A percentile compares a stretch with the other conserved stretches of the same genome.
These are phyloP conservation scores for Asbolus verrucosus DNA, from an alignment of 1,140 invertebrate genomes.

Conservation along the genomic window DNA sequence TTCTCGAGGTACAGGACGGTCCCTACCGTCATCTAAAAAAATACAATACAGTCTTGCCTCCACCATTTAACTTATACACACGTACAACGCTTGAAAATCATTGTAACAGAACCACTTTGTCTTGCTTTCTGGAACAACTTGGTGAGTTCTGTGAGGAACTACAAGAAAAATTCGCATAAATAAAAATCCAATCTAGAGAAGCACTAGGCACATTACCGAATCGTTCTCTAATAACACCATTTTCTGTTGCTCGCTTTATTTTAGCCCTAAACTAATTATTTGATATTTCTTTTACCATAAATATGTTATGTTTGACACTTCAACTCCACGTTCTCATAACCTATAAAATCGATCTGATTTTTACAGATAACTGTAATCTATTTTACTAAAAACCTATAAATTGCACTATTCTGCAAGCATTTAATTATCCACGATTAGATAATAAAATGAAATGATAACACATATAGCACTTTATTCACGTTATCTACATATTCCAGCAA, in stretches of 20 bases:
- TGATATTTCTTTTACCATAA: slow-evolving; percentile 5
- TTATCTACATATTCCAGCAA: no score
- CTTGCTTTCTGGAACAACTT: slow-evolving; percentile 77
- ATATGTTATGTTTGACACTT: slow-evolving; percentile 33
- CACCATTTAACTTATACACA: slow-evolving; percentile 47
- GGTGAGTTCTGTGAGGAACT: slow-evolving; percentile 76
- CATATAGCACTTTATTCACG: no score
- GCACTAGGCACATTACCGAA: slow-evolving; percentile 67
- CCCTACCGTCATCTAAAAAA: slow-evolving; percentile 77
- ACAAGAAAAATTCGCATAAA: slow-evolving; percentile 58
- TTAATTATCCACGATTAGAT: no score
- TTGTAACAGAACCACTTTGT: slow-evolving; percentile 72
- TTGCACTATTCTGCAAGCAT: no score
- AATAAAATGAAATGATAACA: no score
- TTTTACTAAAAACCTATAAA: no score
- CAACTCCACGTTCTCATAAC: slow-evolving; percentile 31
- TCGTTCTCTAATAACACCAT: slow-evolving; percentile 78
- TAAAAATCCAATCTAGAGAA: slow-evolving; percentile 32
- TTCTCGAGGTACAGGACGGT: slow-evolving; percentile 75
- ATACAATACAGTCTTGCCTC: no score
- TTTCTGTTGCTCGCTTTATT: not conserved
- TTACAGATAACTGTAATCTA: slow-evolving; percentile 34
- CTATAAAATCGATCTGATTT: slow-evolving; percentile 24
- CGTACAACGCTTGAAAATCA: slow-evolving; percentile 80
- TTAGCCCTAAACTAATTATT: slow-evolving; percentile 9